phyloP scores from a whole-genome alignment of 2,888 invertebrate genomes.

The Mimachlamys varia region DNA sequence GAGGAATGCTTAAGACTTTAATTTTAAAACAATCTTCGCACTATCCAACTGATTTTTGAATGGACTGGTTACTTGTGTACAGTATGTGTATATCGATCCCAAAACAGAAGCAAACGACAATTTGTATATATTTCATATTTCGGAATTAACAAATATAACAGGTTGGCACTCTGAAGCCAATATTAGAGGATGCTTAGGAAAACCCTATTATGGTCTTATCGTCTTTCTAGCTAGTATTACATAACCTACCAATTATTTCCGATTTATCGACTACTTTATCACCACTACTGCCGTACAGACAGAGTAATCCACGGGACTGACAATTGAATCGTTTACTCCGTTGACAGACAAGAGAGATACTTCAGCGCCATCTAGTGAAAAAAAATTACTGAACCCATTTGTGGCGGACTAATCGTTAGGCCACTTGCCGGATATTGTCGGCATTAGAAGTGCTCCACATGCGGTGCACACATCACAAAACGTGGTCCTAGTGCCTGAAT shows the following conservation, averaged over 20 bases:
- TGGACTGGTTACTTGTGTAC: not conserved
- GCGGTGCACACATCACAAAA: not conserved
- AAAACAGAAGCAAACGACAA: not conserved
- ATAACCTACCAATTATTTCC: not conserved
- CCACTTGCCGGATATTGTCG: not conserved
- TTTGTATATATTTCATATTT: not conserved
- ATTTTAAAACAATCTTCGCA: too few species aligned
- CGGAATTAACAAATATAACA: not conserved
- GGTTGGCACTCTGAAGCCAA: not conserved
- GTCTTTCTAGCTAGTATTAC: not conserved
- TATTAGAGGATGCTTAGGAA: not conserved
- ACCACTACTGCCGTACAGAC: not conserved
- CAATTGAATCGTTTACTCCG: not conserved
- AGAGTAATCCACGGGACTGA: not conserved
- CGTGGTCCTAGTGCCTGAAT: not conserved
- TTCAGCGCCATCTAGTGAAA: not conserved
- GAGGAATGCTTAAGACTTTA: too few species aligned
- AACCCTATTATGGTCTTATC: not conserved
- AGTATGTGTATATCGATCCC: not conserved
- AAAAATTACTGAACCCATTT: not conserved
- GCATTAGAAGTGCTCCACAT: not conserved
- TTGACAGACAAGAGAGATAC: not conserved
- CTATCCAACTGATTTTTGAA: too few species aligned
- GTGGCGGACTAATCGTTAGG: not conserved
- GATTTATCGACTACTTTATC: not conserved